phyloP scores from a whole-genome alignment of 2,797 vertebrate species.

The Mormyrops boulengeri region DNA sequence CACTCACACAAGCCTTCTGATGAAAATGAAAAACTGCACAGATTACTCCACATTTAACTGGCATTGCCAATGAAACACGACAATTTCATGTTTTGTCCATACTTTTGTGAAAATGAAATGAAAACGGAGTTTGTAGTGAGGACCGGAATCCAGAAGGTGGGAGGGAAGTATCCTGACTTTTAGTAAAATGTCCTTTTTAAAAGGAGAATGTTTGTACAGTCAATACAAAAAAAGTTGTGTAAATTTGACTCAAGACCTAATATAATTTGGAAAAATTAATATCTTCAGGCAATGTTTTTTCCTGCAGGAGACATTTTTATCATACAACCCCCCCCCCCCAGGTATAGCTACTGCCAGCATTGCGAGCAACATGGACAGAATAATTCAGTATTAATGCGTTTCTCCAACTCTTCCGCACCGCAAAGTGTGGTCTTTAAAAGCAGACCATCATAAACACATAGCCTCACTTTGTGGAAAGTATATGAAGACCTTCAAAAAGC shows the following conservation, averaged over 20 bases:
- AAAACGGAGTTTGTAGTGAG: neutral
- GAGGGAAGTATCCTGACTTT: neutral
- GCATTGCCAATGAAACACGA: neutral
- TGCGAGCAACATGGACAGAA: neutral
- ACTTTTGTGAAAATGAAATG: neutral
- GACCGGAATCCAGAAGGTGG: neutral
- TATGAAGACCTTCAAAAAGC: neutral
- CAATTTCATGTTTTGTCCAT: neutral
- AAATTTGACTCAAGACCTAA: neutral
- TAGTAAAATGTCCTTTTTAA: neutral
- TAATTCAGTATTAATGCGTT: neutral
- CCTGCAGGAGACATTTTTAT: neutral
- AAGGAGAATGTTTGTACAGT: neutral
- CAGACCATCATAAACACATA: neutral
- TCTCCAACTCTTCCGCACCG: neutral
- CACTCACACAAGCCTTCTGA: neutral
- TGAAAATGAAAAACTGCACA: neutral
- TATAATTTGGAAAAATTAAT: neutral
- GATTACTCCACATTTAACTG: neutral
- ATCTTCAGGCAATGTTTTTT: neutral
- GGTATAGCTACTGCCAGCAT: neutral
- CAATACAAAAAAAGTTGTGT: neutral
- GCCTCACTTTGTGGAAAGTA: neutral
- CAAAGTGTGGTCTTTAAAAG: neutral
- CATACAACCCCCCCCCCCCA: neutral